Evolutionary conservation across 2,113 vertebrate species (phyloP).

Genomic region (Crotophaga sulcirostris): DNA sequence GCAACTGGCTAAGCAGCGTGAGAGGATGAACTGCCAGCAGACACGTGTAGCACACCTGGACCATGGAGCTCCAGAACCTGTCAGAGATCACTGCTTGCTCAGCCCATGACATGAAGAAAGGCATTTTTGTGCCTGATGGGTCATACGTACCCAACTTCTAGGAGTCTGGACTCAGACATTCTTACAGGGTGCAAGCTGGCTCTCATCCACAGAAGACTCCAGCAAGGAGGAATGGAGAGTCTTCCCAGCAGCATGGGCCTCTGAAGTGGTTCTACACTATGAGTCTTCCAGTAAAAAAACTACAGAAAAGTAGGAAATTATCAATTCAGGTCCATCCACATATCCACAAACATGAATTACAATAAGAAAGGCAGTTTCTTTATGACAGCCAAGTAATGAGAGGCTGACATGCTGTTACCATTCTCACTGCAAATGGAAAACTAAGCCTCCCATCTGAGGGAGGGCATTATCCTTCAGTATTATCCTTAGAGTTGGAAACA

Average conservation of each 20-base stretch:
- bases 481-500: background rate
- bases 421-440: background rate
- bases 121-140: background rate
- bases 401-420: background rate
- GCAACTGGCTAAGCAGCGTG: background rate
- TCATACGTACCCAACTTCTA: background rate
- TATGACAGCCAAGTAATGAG: background rate
- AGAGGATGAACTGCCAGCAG: background rate
- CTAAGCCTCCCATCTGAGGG: background rate
- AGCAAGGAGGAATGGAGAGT: background rate
- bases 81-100: background rate
- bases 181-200: background rate
- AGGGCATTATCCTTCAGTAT: background rate
- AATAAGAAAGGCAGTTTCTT: background rate
- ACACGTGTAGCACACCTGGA: background rate
- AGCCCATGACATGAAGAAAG: background rate
- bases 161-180: background rate
- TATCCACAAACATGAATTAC: background rate
- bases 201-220: background rate
- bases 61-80: background rate
- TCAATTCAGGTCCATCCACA: background rate
- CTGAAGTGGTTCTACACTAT: background rate
- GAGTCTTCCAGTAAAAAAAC: background rate
- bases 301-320: background rate
- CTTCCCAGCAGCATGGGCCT: background rate